phyloP scores from a whole-genome alignment of 35 echinoderm and acorn worm genomes.

The Anneissia japonica region DNA sequence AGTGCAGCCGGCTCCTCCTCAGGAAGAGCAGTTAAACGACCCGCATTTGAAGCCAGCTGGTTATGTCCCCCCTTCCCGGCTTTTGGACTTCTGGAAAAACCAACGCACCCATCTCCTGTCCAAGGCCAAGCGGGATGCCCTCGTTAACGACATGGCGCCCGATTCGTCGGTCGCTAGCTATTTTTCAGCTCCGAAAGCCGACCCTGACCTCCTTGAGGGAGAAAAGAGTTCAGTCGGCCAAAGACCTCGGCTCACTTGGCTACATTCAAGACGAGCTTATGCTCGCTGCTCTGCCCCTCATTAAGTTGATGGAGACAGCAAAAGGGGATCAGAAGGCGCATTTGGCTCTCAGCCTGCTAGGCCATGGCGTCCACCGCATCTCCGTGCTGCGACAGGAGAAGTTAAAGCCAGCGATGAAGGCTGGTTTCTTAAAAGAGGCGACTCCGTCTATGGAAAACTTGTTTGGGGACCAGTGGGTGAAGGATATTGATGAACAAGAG shows the following conservation, averaged over 20 bases:
- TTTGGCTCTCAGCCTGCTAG: background rate
- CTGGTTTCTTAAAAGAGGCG: background rate
- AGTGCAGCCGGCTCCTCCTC: too few relatives aligned
- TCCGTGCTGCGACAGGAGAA: background rate
- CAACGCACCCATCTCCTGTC: background rate
- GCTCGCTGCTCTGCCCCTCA: background rate
- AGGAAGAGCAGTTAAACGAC: too few relatives aligned
- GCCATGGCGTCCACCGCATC: background rate
- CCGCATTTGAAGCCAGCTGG: too few relatives aligned
- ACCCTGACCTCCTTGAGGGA: background rate
- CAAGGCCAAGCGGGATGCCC: background rate
- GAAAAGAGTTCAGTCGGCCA: background rate
- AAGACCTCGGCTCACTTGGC: background rate
- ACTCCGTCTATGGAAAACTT: background rate
- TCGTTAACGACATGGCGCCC: background rate
- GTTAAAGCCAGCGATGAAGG: background rate
- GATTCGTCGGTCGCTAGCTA: background rate
- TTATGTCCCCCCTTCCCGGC: too few relatives aligned
- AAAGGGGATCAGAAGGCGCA: background rate
- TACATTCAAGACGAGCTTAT: background rate
- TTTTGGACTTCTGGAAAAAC: too few relatives aligned
- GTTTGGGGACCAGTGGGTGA: background rate
- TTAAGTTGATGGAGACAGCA: background rate
- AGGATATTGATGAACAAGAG: background rate
- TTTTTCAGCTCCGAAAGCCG: background rate